These are phyloP conservation scores for Mobula hypostoma DNA, from an alignment of 2,113 vertebrate species.

Conservation along the genomic window DNA sequence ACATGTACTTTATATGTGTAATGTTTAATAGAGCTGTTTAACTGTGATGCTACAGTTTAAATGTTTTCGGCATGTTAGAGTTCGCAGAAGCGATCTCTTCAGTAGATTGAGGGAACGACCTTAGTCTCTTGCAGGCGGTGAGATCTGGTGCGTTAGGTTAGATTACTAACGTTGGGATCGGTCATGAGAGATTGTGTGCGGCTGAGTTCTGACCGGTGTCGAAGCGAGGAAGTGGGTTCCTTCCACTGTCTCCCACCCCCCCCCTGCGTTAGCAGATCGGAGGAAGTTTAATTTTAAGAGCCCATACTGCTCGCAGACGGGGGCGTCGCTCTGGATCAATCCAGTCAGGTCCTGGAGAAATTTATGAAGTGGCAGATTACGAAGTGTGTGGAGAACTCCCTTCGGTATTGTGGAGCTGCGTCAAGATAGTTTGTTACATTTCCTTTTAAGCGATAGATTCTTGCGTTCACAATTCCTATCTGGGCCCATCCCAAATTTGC, in stretches of 20 bases:
- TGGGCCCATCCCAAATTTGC: neutral
- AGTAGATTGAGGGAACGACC: neutral
- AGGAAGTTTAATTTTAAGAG: neutral
- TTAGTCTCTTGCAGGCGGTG: neutral
- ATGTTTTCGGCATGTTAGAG: neutral
- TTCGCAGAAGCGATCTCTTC: neutral
- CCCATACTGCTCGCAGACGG: neutral
- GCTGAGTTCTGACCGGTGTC: neutral
- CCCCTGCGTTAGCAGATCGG: neutral
- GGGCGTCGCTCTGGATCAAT: neutral
- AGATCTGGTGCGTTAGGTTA: neutral
- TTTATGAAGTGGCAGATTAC: neutral
- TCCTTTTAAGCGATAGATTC: neutral
- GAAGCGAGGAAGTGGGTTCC: neutral
- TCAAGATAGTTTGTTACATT: neutral
- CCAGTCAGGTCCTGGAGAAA: neutral
- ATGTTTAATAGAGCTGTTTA: too few relatives aligned
- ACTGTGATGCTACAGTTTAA: too few relatives aligned
- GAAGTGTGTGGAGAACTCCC: neutral
- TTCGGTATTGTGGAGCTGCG: neutral
- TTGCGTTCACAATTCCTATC: neutral
- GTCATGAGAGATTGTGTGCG: neutral
- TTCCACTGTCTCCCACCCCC: neutral
- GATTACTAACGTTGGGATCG: neutral
- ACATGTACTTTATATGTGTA: neutral